Evolutionary conservation across 2,888 invertebrate species (phyloP), one percentile per base, ranked within the genome.

Genomic region (Fabriciana adippe): DNA sequence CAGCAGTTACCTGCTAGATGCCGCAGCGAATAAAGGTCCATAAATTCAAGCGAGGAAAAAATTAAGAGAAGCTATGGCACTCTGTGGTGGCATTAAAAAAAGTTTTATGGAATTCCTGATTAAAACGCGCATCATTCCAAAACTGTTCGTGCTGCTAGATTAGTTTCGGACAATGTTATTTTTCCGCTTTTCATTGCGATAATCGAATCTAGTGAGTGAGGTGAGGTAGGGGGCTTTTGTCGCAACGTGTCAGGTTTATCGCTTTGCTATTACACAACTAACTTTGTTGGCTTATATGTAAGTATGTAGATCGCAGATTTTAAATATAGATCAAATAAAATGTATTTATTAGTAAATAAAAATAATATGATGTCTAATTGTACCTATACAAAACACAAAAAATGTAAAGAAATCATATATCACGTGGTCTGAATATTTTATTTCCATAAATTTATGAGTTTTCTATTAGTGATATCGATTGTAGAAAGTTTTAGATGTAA

Each of bases 61-160:
- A 82, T 79, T 73, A 80, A 81, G 83, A 79, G 72, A 70, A 77
- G 78, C 75, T 75, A 78, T 79, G 78, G 76, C 71, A 70, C 73
- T 75, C 75, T 74, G 72, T 74, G 75, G 74, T 73, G 70, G 74
- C 75, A 76, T 76, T 76, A 87, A 89, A 88, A 84, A 79, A 80
- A 78, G 79, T 63, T 59, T 81, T 83, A 78, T 81, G 87, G 88
- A 90, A 90, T 90, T 84, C 85, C 87, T 87, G 89, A 89, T 90
- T 89, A 88, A 88, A 88, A 87, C 84, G 82, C 84, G 80, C 81
- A 84, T 82, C 80, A 78, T 77, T 77, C 74, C 76, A 76, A 75
- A 78, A 70, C 77, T 78, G 81, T 81, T 88, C 90, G 89, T 88
- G 88, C 80, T 80, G 81, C 79, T 82, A 80, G 83, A 92, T 92